Conservation (phyloP, 2,888 invertebrate species). For the Galeopsomyia nigrocyanea region DNA sequence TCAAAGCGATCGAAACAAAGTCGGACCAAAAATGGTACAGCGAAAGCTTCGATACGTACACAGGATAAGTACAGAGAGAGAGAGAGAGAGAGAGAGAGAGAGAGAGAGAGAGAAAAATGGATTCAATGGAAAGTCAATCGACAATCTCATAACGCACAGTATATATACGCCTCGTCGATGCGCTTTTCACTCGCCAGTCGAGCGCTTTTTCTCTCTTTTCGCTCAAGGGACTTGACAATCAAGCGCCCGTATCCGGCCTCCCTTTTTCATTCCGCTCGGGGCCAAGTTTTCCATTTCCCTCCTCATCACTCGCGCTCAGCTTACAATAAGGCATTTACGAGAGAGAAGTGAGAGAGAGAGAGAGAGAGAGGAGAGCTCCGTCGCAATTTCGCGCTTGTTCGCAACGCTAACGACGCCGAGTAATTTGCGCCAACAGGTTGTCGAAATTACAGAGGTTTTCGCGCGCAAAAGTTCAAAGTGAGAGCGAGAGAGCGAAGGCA, state of each 20-base stretch:
- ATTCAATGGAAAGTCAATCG: constrained; percentile 27
- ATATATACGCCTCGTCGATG: constrained; percentile 4
- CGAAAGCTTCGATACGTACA: background rate
- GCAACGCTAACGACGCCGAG: constrained; percentile 33
- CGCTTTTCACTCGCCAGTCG: background rate
- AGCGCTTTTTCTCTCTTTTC: constrained; percentile 1
- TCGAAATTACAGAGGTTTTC: constrained; percentile 48
- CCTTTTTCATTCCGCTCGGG: background rate
- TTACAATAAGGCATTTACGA: constrained; percentile 25
- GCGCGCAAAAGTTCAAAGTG: background rate
- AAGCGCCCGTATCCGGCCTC: constrained; percentile 28
- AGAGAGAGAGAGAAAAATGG: background rate
- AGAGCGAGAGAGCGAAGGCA: too few species aligned
- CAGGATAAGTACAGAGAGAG: constrained; percentile 14
- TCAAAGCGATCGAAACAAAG: background rate
- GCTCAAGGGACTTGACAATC: constrained; percentile 16
- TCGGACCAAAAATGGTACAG: background rate
- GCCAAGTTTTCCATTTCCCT: constrained; percentile 41
- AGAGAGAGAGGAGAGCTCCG: constrained; percentile 9
- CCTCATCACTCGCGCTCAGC: background rate
- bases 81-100: constrained; percentile 16
- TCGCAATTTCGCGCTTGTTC: too few species aligned
- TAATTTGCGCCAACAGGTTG: constrained; percentile 55
- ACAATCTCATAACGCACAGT: background rate
- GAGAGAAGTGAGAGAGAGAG: background rate